Evolutionary conservation across 2,888 invertebrate species (phyloP), one percentile per base, ranked within the genome.

Genomic region (Chaetogeoica ovagalla): DNA sequence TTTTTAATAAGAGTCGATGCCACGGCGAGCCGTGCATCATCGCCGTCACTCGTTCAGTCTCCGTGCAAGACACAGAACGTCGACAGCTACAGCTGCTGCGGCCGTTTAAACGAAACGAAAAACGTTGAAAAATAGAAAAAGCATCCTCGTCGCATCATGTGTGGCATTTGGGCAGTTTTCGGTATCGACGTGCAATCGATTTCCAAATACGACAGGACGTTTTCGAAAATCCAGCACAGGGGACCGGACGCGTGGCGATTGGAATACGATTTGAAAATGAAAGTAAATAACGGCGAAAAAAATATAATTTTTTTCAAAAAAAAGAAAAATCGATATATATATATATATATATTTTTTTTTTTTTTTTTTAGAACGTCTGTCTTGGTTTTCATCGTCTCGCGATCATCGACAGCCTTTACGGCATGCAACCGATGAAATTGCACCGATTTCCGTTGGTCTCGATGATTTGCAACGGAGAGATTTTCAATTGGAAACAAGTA

Each of bases 381-480:
- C 86, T 92, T 72, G 92, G 91, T 37, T 93, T 93, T 85, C 92
- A 92, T 84, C 88, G 93, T 83, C 86, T 93, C 65, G 87, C 91
- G 21, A 93, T 93, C 84, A 90, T 93, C 8, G 92, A 92, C 84
- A 88, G 90, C 63, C 87, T 90, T 0, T 90, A 91, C 86, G 93
- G 93, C 70, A 93, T 93, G 92, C 93, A 93, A 85, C 93, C 93
- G 0, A 91, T 93, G 91, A 90, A 90, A 82, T 86, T 92, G 15
- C 90, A 90, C 84, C 86, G 89, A 84, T 91, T 89, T 86, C 92
- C 93, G 7, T 88, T 90, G 82, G 87, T 91, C 74, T 89, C 89
- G 83, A 87, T 93, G 66, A 87, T 92, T 71, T 93, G 93, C 87
- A 95, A 95, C 85, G 95, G 95, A 69, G 95, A 95, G 88, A 90